phyloP scores from a whole-genome alignment of 1,140 invertebrate genomes.

The Cecropterus lyciades region DNA sequence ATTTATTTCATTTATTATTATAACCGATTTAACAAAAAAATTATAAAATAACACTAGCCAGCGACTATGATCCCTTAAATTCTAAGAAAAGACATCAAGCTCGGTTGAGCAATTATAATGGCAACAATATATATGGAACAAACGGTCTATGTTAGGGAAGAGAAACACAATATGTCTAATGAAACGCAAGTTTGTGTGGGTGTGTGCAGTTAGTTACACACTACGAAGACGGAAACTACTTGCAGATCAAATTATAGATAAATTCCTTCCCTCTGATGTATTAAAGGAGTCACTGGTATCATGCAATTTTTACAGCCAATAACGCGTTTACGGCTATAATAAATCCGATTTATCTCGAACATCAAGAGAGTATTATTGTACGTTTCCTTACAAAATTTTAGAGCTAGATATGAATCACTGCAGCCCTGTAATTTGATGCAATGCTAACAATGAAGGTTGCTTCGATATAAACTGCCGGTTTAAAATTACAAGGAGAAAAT shows the following conservation, averaged over 20 bases:
- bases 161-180: no score
- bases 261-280: slow-evolving; percentile 8
- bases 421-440: slow-evolving; percentile 57
- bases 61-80: no score
- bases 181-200: no score
- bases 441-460: slow-evolving; percentile 59
- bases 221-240: no score
- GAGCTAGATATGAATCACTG: slow-evolving; percentile 66
- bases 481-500: slow-evolving; percentile 36
- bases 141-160: no score
- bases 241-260: slow-evolving; percentile 29
- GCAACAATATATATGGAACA: no score
- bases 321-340: slow-evolving; percentile 45
- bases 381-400: slow-evolving; percentile 48
- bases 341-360: slow-evolving; percentile 49
- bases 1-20: no score
- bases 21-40: no score
- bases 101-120: no score
- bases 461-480: slow-evolving; percentile 38
- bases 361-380: slow-evolving; percentile 56
- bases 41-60: no score
- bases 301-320: slow-evolving; percentile 44
- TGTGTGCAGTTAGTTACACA: no score
- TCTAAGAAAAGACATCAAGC: no score
- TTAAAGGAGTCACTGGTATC: slow-evolving; percentile 10